Evolutionary conservation across 2,113 vertebrate genomes (phyloP), one percentile per base, ranked within the genome.

Genomic region (Tragelaphus buxtoni): DNA sequence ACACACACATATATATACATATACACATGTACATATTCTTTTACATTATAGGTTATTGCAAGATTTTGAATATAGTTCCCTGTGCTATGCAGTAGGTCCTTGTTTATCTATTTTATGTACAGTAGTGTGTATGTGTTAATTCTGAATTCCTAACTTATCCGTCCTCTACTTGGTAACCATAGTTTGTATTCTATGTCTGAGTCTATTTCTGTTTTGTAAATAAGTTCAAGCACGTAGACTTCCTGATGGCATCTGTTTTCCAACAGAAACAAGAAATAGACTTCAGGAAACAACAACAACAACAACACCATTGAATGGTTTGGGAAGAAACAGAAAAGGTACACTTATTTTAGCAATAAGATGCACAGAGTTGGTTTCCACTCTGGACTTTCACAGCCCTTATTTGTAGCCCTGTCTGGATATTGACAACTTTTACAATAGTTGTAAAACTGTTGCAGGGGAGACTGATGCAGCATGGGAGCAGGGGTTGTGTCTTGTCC

Each of bases 181-280:
- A 53, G 32, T 35, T 53, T 53, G 49, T 81, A 53, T 81, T 53
- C 32, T 53, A 13, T 53, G n/a, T 53, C 77, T 53, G 32, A 53
- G 49, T 81, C 77, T n/a, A 81, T 81, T 51, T 81, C 49, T 81
- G 49, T 24, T 35, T 35, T 81, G 18, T 35, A 53, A 35, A 81
- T 53, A 81, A 24, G 18, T 13, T 35, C 32, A 53, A 53, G 18
- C 77, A 13, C 0, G 7, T 35, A 53, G 77, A 81, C 77, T 95
- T 97, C 74, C 58, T 69, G 56, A 96, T 55, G 88, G 20, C 30
- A 9, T 42, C 83, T 91, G 35, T 47, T 97, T 88, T 81, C 60
- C 7, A 76, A 72, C 11, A 94, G 86, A 92, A 82, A 56, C 56
- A 14, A 91, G 39, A 86, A 94, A 61, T 47, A 28, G 22, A 42